Base-by-base conservation (phyloP, 2,888 invertebrate genomes). In the Eutolmus rufibarbis region DNA sequence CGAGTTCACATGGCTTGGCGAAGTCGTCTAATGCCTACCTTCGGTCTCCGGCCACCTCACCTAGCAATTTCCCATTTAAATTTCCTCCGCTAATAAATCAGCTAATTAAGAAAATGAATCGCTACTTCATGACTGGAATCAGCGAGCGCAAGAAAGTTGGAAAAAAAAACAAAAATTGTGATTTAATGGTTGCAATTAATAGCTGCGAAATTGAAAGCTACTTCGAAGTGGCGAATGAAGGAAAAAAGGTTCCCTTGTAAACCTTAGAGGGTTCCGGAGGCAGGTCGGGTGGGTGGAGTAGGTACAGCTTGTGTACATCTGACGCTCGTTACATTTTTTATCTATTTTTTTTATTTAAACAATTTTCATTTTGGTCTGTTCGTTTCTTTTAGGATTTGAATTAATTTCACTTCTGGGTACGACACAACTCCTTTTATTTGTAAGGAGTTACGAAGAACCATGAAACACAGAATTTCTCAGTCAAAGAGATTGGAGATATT, bases 141-240 rank as follows among this genome's bases (percentile, higher is more conserved):
- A 51, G 16, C 81, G 28, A 56, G 31, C 12, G 66, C 66, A 66
- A 66, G 28, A 66, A 66, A 28, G 66, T 28, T 66, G 23, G 23
- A 9, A 66, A 46, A 40, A 4, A 34, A 56, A 84, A 84, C 34
- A 84, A 84, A 66, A 84, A 84, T 84, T 84, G 66, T 84, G 84
- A 84, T 84, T 84, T 84, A 84, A 84, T 84, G 84, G 40, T 23
- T 57, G 84, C 84, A 84, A 84, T 84, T 84, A 84, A 84, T 40
- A 84, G 66, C 84, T 84, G 57, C 66, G 84, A 84, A 84, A 84
- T 84, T 84, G 84, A 84, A 66, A 66, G 84, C 66, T 40, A 37
- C 66, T 84, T 84, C 43, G 31, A 56, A 28, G 12, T 14, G 23
- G 78, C 37, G 12, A 77, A 77, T n/a, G 12, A 43, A 66, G 66